A percentile compares a stretch with the other conserved stretches of the same genome.
Evolutionary conservation across 1,140 invertebrate genomes (phyloP).

Genomic region (Orchesella cincta): DNA sequence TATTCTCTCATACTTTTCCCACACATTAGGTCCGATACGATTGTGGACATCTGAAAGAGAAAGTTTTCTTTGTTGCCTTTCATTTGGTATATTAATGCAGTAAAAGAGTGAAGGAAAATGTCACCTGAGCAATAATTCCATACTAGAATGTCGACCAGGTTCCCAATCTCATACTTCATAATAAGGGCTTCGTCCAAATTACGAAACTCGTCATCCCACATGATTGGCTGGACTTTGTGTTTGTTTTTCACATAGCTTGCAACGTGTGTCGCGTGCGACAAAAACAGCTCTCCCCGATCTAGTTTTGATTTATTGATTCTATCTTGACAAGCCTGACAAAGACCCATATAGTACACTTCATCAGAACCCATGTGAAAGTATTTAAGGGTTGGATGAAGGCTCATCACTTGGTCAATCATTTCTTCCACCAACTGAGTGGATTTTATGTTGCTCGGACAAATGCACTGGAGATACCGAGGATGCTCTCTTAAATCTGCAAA

Average conservation of each 20-base stretch:
- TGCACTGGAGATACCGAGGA: slow-evolving; percentile 57
- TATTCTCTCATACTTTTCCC: slow-evolving; percentile 59
- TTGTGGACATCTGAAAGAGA: slow-evolving; percentile 54
- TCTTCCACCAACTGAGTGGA: slow-evolving; percentile 59
- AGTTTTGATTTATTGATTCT: slow-evolving; percentile 55
- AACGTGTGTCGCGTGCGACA: slow-evolving; percentile 62
- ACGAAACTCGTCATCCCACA: slow-evolving; percentile 67
- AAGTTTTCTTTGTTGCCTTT: no score
- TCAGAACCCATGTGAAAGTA: slow-evolving; percentile 80
- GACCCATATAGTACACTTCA: slow-evolving; percentile 67
- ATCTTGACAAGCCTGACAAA: slow-evolving; percentile 58
- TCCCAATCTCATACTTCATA: slow-evolving; percentile 57
- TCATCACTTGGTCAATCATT: slow-evolving; percentile 62
- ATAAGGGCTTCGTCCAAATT: slow-evolving; percentile 64
- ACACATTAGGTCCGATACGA: slow-evolving; percentile 55
- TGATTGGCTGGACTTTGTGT: slow-evolving; percentile 65
- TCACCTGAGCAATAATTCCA: slow-evolving; percentile 62
- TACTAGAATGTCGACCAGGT: slow-evolving; percentile 60
- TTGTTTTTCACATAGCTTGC: slow-evolving; percentile 66
- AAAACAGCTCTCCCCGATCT: slow-evolving; percentile 60
- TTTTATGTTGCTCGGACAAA: slow-evolving; percentile 58
- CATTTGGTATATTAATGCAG: slow-evolving; percentile 55
- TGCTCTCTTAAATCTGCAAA: slow-evolving; percentile 62
- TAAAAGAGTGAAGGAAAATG: slow-evolving; percentile 45
- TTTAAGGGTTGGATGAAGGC: slow-evolving; percentile 63